phyloP scores from a whole-genome alignment of 2,888 invertebrate species.

The Diarsia mendica region DNA sequence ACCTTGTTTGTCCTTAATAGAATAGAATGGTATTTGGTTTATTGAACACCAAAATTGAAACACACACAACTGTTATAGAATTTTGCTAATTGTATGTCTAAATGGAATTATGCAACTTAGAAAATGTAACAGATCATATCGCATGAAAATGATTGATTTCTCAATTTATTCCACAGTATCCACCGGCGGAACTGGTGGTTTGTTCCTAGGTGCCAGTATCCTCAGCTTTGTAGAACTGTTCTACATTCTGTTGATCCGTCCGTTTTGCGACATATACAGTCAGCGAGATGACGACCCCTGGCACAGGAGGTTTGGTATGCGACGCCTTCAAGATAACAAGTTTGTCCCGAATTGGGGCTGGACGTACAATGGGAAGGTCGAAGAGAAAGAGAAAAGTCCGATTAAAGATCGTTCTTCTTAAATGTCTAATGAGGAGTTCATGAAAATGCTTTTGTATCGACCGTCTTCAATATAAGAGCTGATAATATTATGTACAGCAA shows the following conservation, averaged over 20 bases:
- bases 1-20: not conserved
- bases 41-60: too few species aligned
- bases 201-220: constrained; percentile 92
- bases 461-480: not conserved
- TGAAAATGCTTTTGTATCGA: not conserved
- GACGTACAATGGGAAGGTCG: constrained; percentile 71
- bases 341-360: constrained; percentile 77
- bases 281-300: constrained; percentile 85
- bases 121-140: not conserved
- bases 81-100: too few species aligned
- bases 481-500: not conserved
- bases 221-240: constrained; percentile 92
- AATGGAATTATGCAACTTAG: not conserved
- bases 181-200: constrained; percentile 92
- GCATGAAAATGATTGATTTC: not conserved
- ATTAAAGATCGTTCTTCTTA: constrained; percentile 6
- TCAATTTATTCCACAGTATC: constrained; percentile 85
- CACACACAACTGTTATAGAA: too few species aligned
- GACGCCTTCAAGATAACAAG: constrained; percentile 80
- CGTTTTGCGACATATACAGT: constrained; percentile 86
- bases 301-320: constrained; percentile 82
- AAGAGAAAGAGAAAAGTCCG: constrained; percentile 47
- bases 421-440: not conserved
- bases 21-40: not conserved
- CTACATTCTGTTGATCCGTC: constrained; percentile 89